Evolutionary conservation across 2,113 vertebrate genomes (phyloP), one percentile per base, ranked within the genome.

Genomic region (Phalacrocorax aristotelis): DNA sequence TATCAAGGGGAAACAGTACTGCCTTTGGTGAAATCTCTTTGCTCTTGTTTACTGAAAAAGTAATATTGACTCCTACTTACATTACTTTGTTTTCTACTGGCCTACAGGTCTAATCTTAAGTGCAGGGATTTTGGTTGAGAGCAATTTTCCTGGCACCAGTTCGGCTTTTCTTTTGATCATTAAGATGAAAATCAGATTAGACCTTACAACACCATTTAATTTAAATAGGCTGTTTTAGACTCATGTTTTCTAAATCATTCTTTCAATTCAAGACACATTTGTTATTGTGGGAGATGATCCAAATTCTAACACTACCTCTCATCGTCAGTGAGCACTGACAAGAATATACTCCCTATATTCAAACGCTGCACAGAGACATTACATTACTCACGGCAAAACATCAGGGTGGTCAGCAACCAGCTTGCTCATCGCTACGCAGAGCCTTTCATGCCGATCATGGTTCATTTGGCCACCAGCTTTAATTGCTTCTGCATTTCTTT

Each of bases 371-470:
- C 46, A 44, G 26, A 83, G 70, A 81, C 15, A 11, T 11, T 5
- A 29, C 5, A 10, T 55, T 89, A 99, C 99, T 99, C 98, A 99
- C 99, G 97, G 98, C 78, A 99, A 97, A 48, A 99, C 98, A 71
- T 99, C 99, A 20, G 99, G 99, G 94, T 99, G 99, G 96, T 98
- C 94, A 86, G 97, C 94, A 15, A 99, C 92, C 77, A 99, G 98
- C 81, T 98, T 99, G 98, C 99, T 99, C 98, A 99, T 98, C 5
- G 99, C 99, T 80, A 99, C 99, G 85, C 99, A 99, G 18, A 99
- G 97, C 23, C 99, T 98, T 87, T 99, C 99, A 3, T 99, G 99
- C 8, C 99, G 98, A 95, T 99, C 99, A 3, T 99, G 99, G 96
- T 99, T 99, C 85, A 99, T 95, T 9, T 98, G 98, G 69, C 98